phyloP scores from a whole-genome alignment of 2,888 invertebrate species.

The Coremacera marginata region DNA sequence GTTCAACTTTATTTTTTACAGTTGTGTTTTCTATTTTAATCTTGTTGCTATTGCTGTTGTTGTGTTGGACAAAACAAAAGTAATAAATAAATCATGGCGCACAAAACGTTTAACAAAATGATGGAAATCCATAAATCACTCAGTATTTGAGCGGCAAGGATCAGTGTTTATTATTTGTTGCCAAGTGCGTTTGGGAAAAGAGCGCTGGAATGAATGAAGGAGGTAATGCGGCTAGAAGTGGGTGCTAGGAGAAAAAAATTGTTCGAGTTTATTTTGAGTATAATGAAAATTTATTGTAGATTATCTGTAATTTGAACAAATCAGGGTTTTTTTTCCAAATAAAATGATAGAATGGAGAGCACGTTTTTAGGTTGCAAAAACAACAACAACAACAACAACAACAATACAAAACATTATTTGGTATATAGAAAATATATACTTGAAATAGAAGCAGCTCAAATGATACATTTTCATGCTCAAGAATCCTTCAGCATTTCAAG shows the following conservation, averaged over 20 bases:
- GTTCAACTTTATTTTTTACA: slow-evolving; percentile 2
- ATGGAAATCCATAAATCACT: slow-evolving; percentile 28
- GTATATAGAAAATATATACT: too few relatives aligned
- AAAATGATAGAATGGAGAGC: too few relatives aligned
- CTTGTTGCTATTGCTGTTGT: slow-evolving; percentile 1
- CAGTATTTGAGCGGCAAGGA: slow-evolving; percentile 17
- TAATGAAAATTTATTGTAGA: slow-evolving; percentile 49
- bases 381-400: not conserved
- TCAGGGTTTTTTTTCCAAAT: slow-evolving; percentile 26
- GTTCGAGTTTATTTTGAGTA: not conserved
- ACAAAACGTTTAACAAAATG: slow-evolving; percentile 20
- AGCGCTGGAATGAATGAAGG: not conserved
- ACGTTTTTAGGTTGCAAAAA: not conserved
- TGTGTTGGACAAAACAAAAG: slow-evolving; percentile 9
- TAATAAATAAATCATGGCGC: slow-evolving; percentile 32
- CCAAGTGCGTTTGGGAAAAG: not conserved
- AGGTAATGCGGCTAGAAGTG: too few relatives aligned
- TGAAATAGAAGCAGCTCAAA: too few relatives aligned
- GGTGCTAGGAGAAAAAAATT: not conserved
- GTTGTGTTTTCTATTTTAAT: not conserved
- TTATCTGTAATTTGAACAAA: slow-evolving; percentile 47
- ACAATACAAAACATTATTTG: too few relatives aligned
- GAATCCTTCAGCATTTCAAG: too few relatives aligned
- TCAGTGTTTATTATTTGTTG: slow-evolving; percentile 7
- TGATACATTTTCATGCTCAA: too few relatives aligned